Evolutionary conservation across 2,797 vertebrate species (phyloP).

Genomic region (Phataginus tricuspis): DNA sequence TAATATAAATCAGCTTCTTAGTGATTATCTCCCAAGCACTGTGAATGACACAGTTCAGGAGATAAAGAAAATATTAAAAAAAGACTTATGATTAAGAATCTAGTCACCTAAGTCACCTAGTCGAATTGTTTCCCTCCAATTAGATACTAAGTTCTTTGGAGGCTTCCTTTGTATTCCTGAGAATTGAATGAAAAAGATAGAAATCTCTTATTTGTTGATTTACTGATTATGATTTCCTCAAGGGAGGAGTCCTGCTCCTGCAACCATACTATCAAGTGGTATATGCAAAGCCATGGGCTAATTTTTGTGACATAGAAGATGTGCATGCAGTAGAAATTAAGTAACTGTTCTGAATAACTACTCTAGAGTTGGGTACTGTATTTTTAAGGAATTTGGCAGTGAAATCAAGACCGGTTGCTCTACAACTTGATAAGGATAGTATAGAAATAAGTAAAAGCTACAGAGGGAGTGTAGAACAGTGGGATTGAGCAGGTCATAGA

Average conservation of each 20-base stretch:
- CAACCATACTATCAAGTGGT: not conserved
- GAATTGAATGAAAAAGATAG: not conserved
- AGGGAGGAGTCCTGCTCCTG: not conserved
- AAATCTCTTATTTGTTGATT: slow-evolving; percentile 48
- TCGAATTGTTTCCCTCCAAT: not conserved
- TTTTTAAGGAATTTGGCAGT: not conserved
- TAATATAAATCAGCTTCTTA: slow-evolving; percentile 56
- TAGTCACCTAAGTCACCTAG: not conserved
- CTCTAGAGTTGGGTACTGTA: no score
- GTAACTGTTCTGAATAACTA: not conserved
- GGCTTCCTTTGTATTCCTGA: slow-evolving; percentile 14
- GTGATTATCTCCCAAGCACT: not conserved
- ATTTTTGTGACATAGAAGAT: not conserved
- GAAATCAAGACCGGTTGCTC: not conserved
- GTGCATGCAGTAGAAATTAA: not conserved
- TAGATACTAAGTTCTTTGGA: slow-evolving; percentile 11
- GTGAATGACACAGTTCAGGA: slow-evolving; percentile 28
- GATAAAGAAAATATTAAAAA: slow-evolving; percentile 45
- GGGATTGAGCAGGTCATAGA: not conserved
- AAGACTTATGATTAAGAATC: slow-evolving; percentile 56
- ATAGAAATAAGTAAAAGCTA: not conserved
- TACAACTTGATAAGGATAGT: not conserved
- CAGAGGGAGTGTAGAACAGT: not conserved
- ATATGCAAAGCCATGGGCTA: not conserved
- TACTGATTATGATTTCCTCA: slow-evolving; percentile 16